phyloP scores from a whole-genome alignment of 2,888 invertebrate genomes.

The Laothoe populi region DNA sequence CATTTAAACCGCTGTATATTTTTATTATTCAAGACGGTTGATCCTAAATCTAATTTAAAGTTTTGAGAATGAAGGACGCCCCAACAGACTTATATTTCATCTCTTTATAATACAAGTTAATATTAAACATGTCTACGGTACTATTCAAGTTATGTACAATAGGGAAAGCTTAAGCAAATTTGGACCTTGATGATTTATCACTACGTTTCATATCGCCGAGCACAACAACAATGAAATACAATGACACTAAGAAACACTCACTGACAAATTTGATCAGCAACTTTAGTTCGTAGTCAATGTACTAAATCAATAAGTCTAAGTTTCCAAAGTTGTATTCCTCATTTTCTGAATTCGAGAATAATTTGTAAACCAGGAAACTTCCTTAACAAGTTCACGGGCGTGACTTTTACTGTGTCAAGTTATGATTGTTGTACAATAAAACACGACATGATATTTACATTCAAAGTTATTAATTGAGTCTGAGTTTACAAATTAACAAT shows the following conservation, averaged over 20 bases:
- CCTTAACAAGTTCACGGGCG: conserved; percentile 40
- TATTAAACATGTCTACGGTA: too few relatives aligned
- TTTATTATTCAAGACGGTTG: too few relatives aligned
- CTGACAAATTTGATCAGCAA: conserved; percentile 45
- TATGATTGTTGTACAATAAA: conserved; percentile 32
- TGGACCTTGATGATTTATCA: too few relatives aligned
- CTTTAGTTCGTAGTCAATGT: conserved; percentile 41
- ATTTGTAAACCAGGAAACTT: conserved; percentile 39
- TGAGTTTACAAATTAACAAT: conserved; percentile 9
- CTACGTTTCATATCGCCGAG: background rate
- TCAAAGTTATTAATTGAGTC: conserved; percentile 21
- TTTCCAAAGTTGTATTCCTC: conserved; percentile 41
- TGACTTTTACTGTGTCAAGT: conserved; percentile 43
- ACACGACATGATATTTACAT: conserved; percentile 27
- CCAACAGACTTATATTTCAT: too few relatives aligned
- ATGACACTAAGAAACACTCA: conserved; percentile 32
- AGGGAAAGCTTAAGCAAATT: too few relatives aligned
- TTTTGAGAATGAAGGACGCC: too few relatives aligned
- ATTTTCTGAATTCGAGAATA: conserved; percentile 41
- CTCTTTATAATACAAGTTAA: too few relatives aligned
- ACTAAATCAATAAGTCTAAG: conserved; percentile 45
- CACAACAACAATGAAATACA: conserved; percentile 1
- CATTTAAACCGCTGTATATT: too few relatives aligned
- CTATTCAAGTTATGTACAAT: too few relatives aligned
- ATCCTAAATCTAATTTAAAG: too few relatives aligned